phyloP scores from a whole-genome alignment of 1,140 invertebrate species.

The Bombus fervidus region DNA sequence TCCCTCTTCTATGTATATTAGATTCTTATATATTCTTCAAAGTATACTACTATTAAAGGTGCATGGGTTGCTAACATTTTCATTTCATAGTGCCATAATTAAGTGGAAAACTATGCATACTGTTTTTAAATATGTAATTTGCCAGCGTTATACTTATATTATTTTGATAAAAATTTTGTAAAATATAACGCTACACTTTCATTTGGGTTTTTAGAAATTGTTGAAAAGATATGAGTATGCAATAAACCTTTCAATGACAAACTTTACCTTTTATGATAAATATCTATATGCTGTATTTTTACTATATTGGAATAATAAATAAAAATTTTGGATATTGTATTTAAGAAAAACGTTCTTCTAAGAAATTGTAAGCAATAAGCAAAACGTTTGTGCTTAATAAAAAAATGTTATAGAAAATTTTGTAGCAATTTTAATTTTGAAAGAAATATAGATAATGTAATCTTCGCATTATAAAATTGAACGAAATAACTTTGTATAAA shows the following conservation, averaged over 20 bases:
- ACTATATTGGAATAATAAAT: slow-evolving; percentile 13
- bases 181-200: slow-evolving; percentile 62
- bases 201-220: slow-evolving; percentile 49
- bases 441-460: slow-evolving; percentile 11
- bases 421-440: slow-evolving; percentile 24
- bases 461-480: slow-evolving; percentile 20
- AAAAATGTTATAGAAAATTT: slow-evolving; percentile 27
- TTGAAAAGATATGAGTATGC: slow-evolving; percentile 21
- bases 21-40: slow-evolving; percentile 40
- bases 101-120: slow-evolving; percentile 56
- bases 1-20: slow-evolving; percentile 50
- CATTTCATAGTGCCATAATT: slow-evolving; percentile 60
- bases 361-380: background rate
- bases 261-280: background rate
- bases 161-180: slow-evolving; percentile 55
- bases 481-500: slow-evolving; percentile 26
- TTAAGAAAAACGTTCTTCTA: background rate
- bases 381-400: background rate
- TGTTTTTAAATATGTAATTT: slow-evolving; percentile 37
- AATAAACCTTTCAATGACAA: slow-evolving; percentile 30
- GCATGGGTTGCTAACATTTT: slow-evolving; percentile 58
- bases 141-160: slow-evolving; percentile 34
- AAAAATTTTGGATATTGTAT: background rate
- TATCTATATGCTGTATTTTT: background rate
- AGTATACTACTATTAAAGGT: slow-evolving; percentile 52